Base-by-base conservation (phyloP, 2,113 vertebrate genomes). In the Arvicanthis niloticus region DNA sequence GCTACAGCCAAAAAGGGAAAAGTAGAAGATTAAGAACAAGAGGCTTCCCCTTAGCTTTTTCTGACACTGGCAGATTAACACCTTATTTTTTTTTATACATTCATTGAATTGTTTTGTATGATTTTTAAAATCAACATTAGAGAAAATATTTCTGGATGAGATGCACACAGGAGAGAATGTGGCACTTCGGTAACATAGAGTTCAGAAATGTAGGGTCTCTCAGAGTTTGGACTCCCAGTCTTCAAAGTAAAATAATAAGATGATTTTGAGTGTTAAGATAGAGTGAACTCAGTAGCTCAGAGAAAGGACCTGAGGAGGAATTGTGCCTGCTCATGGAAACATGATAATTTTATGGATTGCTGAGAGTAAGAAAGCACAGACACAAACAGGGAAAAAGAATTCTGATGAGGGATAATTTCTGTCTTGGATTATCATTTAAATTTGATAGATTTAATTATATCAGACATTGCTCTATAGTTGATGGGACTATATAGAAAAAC, bases 11-110 rank as follows among this genome's bases (percentile, higher is more conserved):
- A 51, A 80, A 42, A 2, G 26, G 26, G 9, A 67, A 51, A 40
- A 31, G 26, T 65, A 65, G 26, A 16, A 7, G 6, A 82, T 21
- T 76, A 26, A 45, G 19, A 78, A n/a, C 21, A 95, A 9, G 51
- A 88, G 67, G 5, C 19, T 80, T 11, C 97, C 29, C 94, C 97
- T 97, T 95, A 84, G 29, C 26, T 95, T 96, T 95, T 4, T 87
- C 94, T 96, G 89, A 97, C 95, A 34, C 2, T 0, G 60, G 82
- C 84, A 94, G 72, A 81, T 97, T 84, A 68, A 48, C 15, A 91
- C 68, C 89, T 96, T 76, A 82, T 80, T 95, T 95, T 80, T 95
- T 95, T 95, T 82, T 42, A 75, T 58, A 26, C 12, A 56, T 13
- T 62, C 93, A 82, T 88, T 96, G 42, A 72, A 90, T 86, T 81